Evolutionary conservation across 1,140 invertebrate species (phyloP).

Genomic region (Hylaeus volcanicus): DNA sequence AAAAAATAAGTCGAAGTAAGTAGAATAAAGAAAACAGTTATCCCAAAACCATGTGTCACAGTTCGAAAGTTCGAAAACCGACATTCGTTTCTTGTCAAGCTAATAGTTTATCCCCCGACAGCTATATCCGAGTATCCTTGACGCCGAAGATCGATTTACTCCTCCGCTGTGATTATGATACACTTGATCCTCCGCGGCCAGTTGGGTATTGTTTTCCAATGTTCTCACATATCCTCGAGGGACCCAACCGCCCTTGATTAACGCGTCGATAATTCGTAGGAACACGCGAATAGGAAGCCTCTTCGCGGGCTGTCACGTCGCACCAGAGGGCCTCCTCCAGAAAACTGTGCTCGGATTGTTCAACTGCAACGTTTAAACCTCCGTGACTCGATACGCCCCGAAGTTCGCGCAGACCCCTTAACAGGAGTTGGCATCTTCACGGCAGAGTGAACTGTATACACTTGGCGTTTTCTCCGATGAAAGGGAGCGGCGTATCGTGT

Average conservation of each 20-base stretch:
- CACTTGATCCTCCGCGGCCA: constrained; percentile 11
- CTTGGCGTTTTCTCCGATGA: constrained; percentile 7
- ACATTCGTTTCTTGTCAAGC: no score
- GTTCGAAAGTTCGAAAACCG: no score
- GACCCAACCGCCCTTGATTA: constrained; percentile 19
- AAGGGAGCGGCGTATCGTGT: constrained; percentile 35
- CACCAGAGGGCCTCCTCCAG: neutral
- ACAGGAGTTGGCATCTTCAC: constrained; percentile 49
- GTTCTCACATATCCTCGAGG: constrained; percentile 12
- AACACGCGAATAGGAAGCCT: no score
- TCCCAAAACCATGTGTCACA: no score
- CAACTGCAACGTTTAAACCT: neutral
- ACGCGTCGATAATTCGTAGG: constrained; percentile 26
- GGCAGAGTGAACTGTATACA: constrained; percentile 31
- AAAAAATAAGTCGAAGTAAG: no score
- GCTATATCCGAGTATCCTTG: constrained; percentile 16
- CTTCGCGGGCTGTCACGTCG: neutral
- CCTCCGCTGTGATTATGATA: constrained; percentile 31
- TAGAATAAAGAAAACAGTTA: no score
- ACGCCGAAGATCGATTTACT: constrained; percentile 51
- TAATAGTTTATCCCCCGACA: constrained; percentile 48
- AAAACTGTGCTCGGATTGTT: constrained; percentile 9
- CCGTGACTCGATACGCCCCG: neutral
- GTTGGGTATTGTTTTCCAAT: constrained; percentile 25
- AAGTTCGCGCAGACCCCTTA: constrained; percentile 29